These are phyloP conservation scores for Hozukius guyotensis DNA, from an alignment of 2,797 vertebrate species.

Conservation along the genomic window DNA sequence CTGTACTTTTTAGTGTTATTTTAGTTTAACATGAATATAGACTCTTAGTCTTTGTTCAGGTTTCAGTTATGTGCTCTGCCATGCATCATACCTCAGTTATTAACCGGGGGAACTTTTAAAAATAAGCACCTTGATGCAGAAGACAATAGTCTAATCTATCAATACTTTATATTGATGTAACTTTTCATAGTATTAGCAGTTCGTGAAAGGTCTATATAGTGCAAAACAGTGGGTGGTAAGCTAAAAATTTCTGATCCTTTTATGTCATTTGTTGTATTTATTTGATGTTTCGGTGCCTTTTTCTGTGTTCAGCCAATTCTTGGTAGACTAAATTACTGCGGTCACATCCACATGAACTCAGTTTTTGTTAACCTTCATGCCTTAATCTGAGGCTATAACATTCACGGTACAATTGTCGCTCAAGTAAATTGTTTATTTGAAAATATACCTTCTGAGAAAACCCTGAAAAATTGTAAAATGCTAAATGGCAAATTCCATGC, in stretches of 20 bases:
- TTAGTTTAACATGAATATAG: background rate
- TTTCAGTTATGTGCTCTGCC: background rate
- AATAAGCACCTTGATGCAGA: background rate
- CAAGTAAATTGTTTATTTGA: conserved; percentile 46
- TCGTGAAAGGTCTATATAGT: background rate
- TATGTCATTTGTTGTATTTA: conserved; percentile 6
- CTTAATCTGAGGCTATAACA: conserved; percentile 4
- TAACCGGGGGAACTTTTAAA: background rate
- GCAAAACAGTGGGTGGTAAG: conserved; percentile 18
- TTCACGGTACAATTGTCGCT: conserved; percentile 18
- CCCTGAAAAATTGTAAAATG: conserved; percentile 10
- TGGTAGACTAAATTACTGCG: conserved; percentile 2
- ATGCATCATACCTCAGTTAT: background rate
- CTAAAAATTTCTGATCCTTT: background rate
- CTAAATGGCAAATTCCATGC: conserved; percentile 11
- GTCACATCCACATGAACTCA: conserved; percentile 10
- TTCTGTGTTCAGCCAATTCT: background rate
- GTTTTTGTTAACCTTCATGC: background rate
- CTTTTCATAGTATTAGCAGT: background rate
- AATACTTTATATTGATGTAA: background rate
- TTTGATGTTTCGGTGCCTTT: background rate
- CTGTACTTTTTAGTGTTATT: background rate
- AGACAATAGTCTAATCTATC: background rate
- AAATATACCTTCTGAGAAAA: conserved; percentile 17
- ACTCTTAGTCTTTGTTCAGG: background rate